These are phyloP conservation scores for Eristalinus sepulchralis DNA, from an alignment of 2,888 invertebrate genomes.

Conservation along the genomic window DNA sequence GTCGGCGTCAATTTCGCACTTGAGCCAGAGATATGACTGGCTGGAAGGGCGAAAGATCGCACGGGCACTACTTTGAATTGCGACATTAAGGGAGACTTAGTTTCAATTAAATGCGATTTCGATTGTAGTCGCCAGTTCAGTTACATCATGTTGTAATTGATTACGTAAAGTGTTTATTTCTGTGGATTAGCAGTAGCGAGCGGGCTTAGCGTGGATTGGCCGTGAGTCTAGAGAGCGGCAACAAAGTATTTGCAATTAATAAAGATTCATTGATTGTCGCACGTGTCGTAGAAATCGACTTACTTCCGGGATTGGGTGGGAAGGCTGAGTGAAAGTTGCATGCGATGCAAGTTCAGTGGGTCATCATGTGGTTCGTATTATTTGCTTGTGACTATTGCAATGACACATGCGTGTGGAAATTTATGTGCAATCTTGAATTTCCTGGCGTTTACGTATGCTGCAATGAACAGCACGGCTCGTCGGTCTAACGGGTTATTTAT, in stretches of 20 bases:
- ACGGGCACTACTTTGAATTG: neutral
- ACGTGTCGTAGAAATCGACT: neutral
- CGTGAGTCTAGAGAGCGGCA: neutral
- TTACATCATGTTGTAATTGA: neutral
- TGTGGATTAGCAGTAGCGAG: neutral
- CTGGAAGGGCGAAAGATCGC: neutral
- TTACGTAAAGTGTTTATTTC: neutral
- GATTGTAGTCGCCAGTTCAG: neutral
- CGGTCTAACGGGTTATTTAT: too few relatives aligned
- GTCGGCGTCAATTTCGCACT: neutral
- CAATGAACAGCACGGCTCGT: too few relatives aligned
- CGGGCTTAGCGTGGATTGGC: neutral
- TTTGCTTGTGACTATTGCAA: too few relatives aligned
- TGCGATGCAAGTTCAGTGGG: neutral
- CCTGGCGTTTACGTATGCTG: too few relatives aligned
- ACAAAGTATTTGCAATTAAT: neutral
- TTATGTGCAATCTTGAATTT: too few relatives aligned
- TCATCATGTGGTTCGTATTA: neutral
- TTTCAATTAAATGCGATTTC: neutral
- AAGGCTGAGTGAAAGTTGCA: neutral
- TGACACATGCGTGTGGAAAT: too few relatives aligned
- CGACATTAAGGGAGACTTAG: neutral
- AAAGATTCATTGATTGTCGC: neutral
- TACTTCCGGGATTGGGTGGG: neutral
- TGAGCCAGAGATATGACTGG: neutral